Conservation (phyloP, 2,797 vertebrate species). For the Coccyzus lansbergi region DNA sequence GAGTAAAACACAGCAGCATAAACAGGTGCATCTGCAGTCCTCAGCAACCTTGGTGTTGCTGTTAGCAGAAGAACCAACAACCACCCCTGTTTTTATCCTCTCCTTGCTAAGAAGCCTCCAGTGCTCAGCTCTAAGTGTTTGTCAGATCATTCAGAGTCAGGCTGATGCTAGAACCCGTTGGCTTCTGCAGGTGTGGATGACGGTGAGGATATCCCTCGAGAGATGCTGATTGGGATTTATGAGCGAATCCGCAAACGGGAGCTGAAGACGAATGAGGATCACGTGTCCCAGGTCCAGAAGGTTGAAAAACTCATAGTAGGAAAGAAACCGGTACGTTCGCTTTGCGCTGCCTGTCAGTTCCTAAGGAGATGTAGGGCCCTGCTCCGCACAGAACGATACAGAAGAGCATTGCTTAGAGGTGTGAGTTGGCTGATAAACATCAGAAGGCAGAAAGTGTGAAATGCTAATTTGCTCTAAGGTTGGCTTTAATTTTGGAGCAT, state of each 20-base stretch:
- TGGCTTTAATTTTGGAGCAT: not conserved
- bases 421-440: not conserved
- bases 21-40: not conserved
- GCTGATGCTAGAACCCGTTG: not conserved
- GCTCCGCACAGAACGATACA: not conserved
- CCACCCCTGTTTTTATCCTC: not conserved
- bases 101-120: not conserved
- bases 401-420: not conserved
- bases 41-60: not conserved
- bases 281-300: conserved; percentile 97
- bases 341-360: not conserved
- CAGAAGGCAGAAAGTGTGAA: not conserved
- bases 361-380: not conserved
- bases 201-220: conserved; percentile 94
- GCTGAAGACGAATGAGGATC: conserved; percentile 96
- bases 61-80: not conserved
- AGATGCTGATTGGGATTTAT: conserved; percentile 94
- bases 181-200: conserved; percentile 89
- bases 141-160: not conserved
- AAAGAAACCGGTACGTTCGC: conserved; percentile 91
- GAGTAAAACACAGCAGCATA: no score
- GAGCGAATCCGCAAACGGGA: conserved; percentile 95
- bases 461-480: not conserved
- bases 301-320: conserved; percentile 98
- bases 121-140: not conserved